Evolutionary conservation across 2,797 vertebrate genomes (phyloP), one percentile per base, ranked within the genome.

Genomic region (Rhincodon typus): DNA sequence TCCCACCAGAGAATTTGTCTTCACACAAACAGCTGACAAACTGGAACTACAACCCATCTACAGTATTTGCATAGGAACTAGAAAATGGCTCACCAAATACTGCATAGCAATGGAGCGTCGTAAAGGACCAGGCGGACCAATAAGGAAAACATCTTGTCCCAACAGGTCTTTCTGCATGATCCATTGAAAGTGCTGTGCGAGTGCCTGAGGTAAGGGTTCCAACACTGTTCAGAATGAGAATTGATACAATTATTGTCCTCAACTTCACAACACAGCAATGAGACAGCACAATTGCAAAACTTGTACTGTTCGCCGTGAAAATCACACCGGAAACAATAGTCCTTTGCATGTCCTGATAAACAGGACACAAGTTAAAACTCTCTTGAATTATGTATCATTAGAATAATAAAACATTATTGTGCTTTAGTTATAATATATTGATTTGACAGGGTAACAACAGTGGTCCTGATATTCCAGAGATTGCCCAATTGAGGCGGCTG

Each of bases 121-220:
- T 96, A 99, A 97, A 27, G 99, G 99, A 95, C 99, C 99, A 8
- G 99, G 99, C 53, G 99, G 99, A 42, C 99, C 99, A 23, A 99
- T 99, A 38, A 99, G 98, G 96, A 99, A 99, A 79, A 99, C 97
- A 96, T 99, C 99, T 97, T 99, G 99, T 10, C 99, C 99, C 96
- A 99, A 96, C 96, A 99, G 98, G 96, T 99, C 99, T 96, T 99
- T 99, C 97, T 99, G 99, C 99, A 99, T 99, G 96, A 99, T 99
- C 99, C 99, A 99, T 97, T 98, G 98, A 46, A 99, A 98, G 97
- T 99, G 99, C 82, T 99, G 98, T 96, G 97, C 97, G 66, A 99
- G 97, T 17, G 98, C 97, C 94, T 99, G 99, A 1, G 98, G 97
- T 96, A 98, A n/a, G 34, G 98, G 97, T 66, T 98, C 98, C 96